Base-by-base conservation (phyloP, 2,888 invertebrate genomes). In the Cancer borealis region DNA sequence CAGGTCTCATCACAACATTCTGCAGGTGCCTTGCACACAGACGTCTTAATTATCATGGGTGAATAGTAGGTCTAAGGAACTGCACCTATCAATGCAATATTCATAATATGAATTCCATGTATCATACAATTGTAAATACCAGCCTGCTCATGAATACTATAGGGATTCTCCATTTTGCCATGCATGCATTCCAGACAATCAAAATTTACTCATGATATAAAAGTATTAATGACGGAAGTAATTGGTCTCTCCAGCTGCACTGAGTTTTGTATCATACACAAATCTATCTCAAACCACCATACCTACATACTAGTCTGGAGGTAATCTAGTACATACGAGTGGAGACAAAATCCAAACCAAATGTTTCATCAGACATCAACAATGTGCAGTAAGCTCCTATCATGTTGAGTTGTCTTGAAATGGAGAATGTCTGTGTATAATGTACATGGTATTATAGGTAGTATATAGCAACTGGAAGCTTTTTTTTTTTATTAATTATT, bases 21-120 rank as follows among this genome's bases (percentile, higher is more conserved):
- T 26, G 73, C 6, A n/a, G 73, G n/a, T n/a, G 73, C 73, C 73
- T 66, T 21, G 21, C 66, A 17, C 66, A 66, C 66, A 66, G 21
- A 66, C 4, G 66, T 10, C 49, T 54, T 6, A n/a, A n/a, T 12
- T 88, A 21, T 39, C 46, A 26, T 54, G 91, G 49, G 39, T 49
- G 60, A 73, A 66, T 5, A 45, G n/a, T 92, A 92, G 87, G 79
- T 46, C 39, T 88, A 92, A 88, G 92, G 30, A 46, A 73, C 73
- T 92, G 92, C 92, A 92, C 79, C 45, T 60, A 92, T 92, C 92
- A 92, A 92, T 92, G 92, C 92, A 92, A 92, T 92, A 88, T 84
- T 79, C 47, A 39, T 92, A 92, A n/a, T 88, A 39, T 90, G 66
- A 5, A 26, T 73, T 84, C 39, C 17, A 84, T 84, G 17, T 84